Conservation (phyloP, 2,797 vertebrate species). For the Acestrorhynchus altus region DNA sequence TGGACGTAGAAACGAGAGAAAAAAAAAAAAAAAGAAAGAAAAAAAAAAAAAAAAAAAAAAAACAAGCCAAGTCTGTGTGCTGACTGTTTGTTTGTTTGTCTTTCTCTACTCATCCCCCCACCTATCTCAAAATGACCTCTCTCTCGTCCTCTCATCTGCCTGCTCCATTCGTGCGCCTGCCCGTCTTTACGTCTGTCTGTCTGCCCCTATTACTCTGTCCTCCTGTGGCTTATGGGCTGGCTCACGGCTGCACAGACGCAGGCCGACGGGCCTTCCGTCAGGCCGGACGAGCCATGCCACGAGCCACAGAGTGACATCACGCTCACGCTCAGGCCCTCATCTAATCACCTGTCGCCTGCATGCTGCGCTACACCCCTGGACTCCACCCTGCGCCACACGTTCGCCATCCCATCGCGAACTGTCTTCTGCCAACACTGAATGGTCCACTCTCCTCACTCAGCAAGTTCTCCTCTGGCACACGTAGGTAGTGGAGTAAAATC, state of each 20-base stretch:
- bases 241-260: constrained; percentile 63
- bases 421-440: constrained; percentile 61
- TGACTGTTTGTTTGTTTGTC: constrained; percentile 79
- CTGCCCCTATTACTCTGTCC: constrained; percentile 41
- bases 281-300: constrained; percentile 59
- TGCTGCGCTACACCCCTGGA: constrained; percentile 78
- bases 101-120: constrained; percentile 80
- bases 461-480: constrained; percentile 50
- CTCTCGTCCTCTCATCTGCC: constrained; percentile 73
- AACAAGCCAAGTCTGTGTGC: constrained; percentile 72
- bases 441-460: constrained; percentile 43
- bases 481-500: constrained; percentile 40
- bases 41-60: constrained; percentile 48
- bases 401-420: constrained; percentile 55
- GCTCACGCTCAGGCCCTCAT: constrained; percentile 58
- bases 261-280: constrained; percentile 51
- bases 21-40: constrained; percentile 53
- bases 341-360: constrained; percentile 79
- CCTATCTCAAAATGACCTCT: constrained; percentile 68
- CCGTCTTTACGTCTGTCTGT: constrained; percentile 59
- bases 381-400: constrained; percentile 59
- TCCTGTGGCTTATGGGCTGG: constrained; percentile 34
- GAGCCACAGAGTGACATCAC: constrained; percentile 57
- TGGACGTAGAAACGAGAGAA: constrained; percentile 71
- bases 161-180: constrained; percentile 57